phyloP scores from a whole-genome alignment of 2,113 vertebrate species.

The Amblyornis subalaris region DNA sequence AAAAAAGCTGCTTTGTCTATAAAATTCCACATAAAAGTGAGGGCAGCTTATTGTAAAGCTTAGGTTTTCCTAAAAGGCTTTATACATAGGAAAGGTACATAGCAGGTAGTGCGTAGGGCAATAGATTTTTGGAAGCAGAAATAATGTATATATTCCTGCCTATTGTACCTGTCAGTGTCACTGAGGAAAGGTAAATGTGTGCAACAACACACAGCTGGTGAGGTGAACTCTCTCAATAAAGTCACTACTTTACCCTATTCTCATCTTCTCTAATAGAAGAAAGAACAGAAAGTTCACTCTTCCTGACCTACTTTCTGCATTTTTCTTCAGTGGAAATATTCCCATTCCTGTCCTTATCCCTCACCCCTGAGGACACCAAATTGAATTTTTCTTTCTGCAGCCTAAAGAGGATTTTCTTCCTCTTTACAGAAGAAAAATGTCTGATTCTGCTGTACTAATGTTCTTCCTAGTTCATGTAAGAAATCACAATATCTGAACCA shows the following conservation, averaged over 20 bases:
- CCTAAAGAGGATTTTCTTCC: background rate
- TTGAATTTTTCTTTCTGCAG: background rate
- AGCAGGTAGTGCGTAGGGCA: background rate
- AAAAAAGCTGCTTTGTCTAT: background rate
- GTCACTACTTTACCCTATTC: background rate
- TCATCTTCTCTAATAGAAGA: background rate
- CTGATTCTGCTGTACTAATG: background rate
- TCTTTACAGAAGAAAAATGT: background rate
- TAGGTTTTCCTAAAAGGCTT: background rate
- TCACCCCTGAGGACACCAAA: background rate
- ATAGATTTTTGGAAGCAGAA: background rate
- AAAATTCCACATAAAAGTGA: background rate
- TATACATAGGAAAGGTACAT: background rate
- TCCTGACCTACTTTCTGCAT: background rate
- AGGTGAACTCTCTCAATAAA: background rate
- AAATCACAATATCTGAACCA: background rate
- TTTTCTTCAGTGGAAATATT: background rate
- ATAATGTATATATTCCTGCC: background rate
- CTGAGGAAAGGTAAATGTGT: background rate
- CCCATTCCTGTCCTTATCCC: background rate
- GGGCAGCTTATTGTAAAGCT: background rate
- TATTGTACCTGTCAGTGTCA: background rate
- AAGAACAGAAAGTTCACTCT: slow-evolving; percentile 1
- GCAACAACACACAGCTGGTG: background rate
- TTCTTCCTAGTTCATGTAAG: background rate